Percentiles rank a stretch among this genome's conserved stretches.
Evolutionary conservation across 2,797 vertebrate species (phyloP).

Genomic region (Pseudochirops corinnae): DNA sequence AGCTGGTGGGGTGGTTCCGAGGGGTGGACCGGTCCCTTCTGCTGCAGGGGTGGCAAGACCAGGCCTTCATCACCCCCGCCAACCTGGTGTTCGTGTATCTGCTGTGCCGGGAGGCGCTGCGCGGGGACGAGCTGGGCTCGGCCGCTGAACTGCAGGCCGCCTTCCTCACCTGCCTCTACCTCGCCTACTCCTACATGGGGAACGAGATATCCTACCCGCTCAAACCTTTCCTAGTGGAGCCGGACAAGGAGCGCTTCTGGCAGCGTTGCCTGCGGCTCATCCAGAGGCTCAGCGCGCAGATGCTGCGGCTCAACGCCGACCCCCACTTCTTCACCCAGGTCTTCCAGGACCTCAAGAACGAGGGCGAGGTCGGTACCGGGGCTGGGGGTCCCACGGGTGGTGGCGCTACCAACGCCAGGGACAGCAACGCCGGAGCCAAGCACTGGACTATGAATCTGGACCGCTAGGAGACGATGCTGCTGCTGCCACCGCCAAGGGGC

Average conservation of each 20-base stretch:
- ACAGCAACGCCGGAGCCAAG: constrained; percentile 84
- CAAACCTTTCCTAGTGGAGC: constrained; percentile 95
- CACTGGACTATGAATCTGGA: constrained; percentile 92
- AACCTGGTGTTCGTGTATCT: constrained; percentile 98
- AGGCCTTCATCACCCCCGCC: constrained; percentile 97
- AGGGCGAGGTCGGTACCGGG: constrained; percentile 87
- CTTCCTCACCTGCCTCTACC: constrained; percentile 97
- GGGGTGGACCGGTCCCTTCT: constrained; percentile 96
- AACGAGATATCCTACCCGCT: constrained; percentile 99
- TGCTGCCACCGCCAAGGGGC: background rate
- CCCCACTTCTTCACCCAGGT: constrained; percentile 99
- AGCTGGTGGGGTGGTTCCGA: constrained; percentile 96
- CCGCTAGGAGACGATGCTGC: constrained; percentile 85
- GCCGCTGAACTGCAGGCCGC: constrained; percentile 93
- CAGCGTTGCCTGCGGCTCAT: constrained; percentile 95
- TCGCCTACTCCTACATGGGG: constrained; percentile 98
- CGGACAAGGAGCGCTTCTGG: constrained; percentile 97
- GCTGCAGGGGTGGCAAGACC: constrained; percentile 98
- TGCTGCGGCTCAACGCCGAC: constrained; percentile 97
- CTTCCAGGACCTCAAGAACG: constrained; percentile 97
- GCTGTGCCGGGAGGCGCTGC: constrained; percentile 93
- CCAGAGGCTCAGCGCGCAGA: constrained; percentile 94
- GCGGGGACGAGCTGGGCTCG: constrained; percentile 89
- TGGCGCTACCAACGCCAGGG: constrained; percentile 73
- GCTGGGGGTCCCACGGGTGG: constrained; percentile 71